phyloP scores from a whole-genome alignment of 1,140 invertebrate species.

The Cheumatopsyche charites region DNA sequence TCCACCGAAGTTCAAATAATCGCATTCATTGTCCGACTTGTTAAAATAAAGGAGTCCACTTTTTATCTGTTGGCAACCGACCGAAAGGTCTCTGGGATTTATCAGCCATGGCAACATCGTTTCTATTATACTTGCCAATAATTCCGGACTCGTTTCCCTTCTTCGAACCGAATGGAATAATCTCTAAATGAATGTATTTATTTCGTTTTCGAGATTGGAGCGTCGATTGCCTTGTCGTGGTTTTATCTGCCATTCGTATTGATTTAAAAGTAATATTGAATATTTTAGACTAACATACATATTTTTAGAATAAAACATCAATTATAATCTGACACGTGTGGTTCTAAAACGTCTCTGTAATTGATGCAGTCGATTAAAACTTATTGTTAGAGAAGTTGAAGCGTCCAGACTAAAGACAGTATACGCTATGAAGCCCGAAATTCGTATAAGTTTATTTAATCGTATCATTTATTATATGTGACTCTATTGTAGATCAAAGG shows the following conservation, averaged over 20 bases:
- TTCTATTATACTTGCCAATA: background rate
- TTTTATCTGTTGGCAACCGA: slow-evolving; percentile 17
- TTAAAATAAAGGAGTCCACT: background rate
- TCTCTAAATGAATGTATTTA: background rate
- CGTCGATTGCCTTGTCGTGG: background rate
- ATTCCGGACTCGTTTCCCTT: background rate
- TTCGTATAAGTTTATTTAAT: too few species aligned
- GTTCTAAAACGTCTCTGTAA: too few species aligned
- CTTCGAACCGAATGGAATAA: background rate
- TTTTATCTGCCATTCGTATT: background rate
- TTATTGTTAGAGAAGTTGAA: too few species aligned
- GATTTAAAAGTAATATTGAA: too few species aligned
- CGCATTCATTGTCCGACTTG: slow-evolving; percentile 18
- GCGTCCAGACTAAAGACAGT: too few species aligned
- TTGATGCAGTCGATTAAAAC: too few species aligned
- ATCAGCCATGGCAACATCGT: slow-evolving; percentile 28
- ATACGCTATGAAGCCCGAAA: too few species aligned
- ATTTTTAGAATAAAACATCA: too few species aligned
- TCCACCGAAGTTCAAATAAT: slow-evolving; percentile 24
- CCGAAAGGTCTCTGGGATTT: slow-evolving; percentile 26
- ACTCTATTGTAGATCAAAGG: slow-evolving; percentile 17
- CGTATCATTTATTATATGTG: too few species aligned
- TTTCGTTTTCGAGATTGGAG: background rate
- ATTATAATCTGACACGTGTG: too few species aligned
- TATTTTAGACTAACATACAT: too few species aligned